Percentiles rank a stretch among this genome's conserved stretches.
Conservation (phyloP, 2,888 invertebrate species). For the Tupiocoris notatus region DNA sequence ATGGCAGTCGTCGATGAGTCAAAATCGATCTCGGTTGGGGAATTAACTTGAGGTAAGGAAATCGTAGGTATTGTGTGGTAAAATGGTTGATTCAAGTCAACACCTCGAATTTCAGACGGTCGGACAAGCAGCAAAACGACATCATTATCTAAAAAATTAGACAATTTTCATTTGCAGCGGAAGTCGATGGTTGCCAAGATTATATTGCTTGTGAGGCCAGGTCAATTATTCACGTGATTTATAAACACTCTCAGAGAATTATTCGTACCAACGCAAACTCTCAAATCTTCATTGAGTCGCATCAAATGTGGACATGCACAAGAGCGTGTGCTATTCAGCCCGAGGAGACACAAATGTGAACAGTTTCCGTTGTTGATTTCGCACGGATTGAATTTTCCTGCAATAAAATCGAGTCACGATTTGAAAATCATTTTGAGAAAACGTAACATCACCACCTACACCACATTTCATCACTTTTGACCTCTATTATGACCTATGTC, state of each 20-base stretch:
- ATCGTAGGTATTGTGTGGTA: slow-evolving; percentile 81
- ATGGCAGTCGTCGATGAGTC: slow-evolving; percentile 65
- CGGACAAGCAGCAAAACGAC: slow-evolving; percentile 74
- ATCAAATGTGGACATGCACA: slow-evolving; percentile 88
- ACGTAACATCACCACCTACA: no score
- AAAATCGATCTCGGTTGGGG: slow-evolving; percentile 27
- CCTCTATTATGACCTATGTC: no score
- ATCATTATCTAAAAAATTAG: slow-evolving; percentile 67
- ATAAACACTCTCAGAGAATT: no score
- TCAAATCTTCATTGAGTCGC: slow-evolving; percentile 66
- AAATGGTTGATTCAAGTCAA: slow-evolving; percentile 68
- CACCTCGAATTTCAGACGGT: slow-evolving; percentile 76
- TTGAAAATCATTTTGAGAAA: no score
- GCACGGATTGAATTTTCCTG: slow-evolving; percentile 62
- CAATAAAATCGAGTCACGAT: neutral
- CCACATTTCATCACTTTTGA: no score
- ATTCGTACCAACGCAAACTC: slow-evolving; percentile 65
- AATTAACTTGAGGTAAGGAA: slow-evolving; percentile 64
- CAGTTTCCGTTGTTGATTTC: slow-evolving; percentile 70
- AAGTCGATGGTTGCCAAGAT: no score
- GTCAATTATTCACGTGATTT: no score
- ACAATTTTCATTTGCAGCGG: no score
- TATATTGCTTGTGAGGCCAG: no score
- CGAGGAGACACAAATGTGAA: slow-evolving; percentile 77
- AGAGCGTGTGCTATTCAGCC: slow-evolving; percentile 62